Percentiles rank a stretch among this genome's conserved stretches.
Evolutionary conservation across 2,888 invertebrate genomes (phyloP).

Genomic region (Coleophora flavipennella): DNA sequence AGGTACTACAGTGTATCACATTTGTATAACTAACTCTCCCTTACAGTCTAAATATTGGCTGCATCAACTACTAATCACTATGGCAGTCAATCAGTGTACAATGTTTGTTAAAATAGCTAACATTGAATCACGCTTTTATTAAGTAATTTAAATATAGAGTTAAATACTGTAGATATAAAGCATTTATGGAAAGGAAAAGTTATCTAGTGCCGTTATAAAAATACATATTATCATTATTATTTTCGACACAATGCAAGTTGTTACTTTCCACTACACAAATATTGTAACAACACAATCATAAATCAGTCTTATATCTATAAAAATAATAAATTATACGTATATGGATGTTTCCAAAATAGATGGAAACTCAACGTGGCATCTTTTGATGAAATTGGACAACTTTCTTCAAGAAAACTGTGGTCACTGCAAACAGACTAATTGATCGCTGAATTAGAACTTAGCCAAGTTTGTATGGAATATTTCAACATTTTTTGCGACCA

Average conservation of each 20-base stretch:
- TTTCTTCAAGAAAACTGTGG: too few species aligned
- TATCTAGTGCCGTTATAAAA: constrained; percentile 46
- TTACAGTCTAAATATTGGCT: neutral
- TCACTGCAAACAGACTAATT: too few species aligned
- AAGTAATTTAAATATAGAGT: too few species aligned
- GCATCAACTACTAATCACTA: neutral
- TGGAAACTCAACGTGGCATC: too few species aligned
- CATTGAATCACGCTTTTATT: too few species aligned
- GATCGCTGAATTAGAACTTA: too few species aligned
- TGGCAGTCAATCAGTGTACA: neutral
- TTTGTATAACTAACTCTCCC: neutral
- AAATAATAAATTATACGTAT: constrained; percentile 5
- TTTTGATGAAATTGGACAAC: too few species aligned
- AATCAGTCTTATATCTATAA: constrained; percentile 67
- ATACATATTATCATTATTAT: constrained; percentile 10
- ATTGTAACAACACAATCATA: constrained; percentile 43
- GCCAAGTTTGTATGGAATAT: too few species aligned
- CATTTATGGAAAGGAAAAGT: constrained; percentile 25
- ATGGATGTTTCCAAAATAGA: too few species aligned
- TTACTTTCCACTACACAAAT: constrained; percentile 21
- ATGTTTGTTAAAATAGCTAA: neutral
- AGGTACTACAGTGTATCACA: neutral
- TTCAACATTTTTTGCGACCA: too few species aligned
- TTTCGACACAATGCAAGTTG: constrained; percentile 20
- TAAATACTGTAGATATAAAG: too few species aligned